Percentiles rank a stretch among this genome's conserved stretches.
phyloP scores from a whole-genome alignment of 2,888 invertebrate genomes.

The Didymodactylos carnosus region DNA sequence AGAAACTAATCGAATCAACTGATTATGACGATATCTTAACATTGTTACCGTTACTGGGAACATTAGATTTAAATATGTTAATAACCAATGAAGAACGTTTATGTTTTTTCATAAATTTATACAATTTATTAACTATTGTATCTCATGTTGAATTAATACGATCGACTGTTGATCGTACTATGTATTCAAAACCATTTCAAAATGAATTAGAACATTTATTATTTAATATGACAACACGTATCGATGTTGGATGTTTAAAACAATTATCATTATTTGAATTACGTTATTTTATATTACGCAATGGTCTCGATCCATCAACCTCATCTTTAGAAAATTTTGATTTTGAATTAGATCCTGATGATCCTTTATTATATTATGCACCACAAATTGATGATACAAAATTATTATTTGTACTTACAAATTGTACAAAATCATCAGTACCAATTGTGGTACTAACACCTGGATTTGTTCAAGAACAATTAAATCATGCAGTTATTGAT shows the following conservation, averaged over 20 bases:
- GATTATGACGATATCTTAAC: not conserved
- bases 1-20: not conserved
- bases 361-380: slow-evolving; percentile 22
- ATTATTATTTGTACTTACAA: slow-evolving; percentile 22
- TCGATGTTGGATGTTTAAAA: slow-evolving; percentile 7
- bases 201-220: slow-evolving; percentile 4
- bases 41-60: not conserved
- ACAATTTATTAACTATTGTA: slow-evolving; percentile 27
- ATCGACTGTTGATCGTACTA: not conserved
- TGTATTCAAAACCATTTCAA: not conserved
- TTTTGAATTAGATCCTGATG: slow-evolving; percentile 19
- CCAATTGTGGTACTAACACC: slow-evolving; percentile 21
- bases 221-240: not conserved
- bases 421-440: slow-evolving; percentile 24
- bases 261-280: slow-evolving; percentile 24
- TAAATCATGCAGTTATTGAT: slow-evolving; percentile 21
- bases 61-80: slow-evolving; percentile 21
- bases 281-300: slow-evolving; percentile 21
- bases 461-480: slow-evolving; percentile 19
- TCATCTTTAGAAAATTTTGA: not conserved
- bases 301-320: slow-evolving; percentile 19
- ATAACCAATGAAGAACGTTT: slow-evolving; percentile 19
- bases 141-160: slow-evolving; percentile 17
- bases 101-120: slow-evolving; percentile 28
- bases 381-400: slow-evolving; percentile 16